Evolutionary conservation across 2,797 vertebrate species (phyloP), one percentile per base, ranked within the genome.

Genomic region (Liparis tanakae): DNA sequence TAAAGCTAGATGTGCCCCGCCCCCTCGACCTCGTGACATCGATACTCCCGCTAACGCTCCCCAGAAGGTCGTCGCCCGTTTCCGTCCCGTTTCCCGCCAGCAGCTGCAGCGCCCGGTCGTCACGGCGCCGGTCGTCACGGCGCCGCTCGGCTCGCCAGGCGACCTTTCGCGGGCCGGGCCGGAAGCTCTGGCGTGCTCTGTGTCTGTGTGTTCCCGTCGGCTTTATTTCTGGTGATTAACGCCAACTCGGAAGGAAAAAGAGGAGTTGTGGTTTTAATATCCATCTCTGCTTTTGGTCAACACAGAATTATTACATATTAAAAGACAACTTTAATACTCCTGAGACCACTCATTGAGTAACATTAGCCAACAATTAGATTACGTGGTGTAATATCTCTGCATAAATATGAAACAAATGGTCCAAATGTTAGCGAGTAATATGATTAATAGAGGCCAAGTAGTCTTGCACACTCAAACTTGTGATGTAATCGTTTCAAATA

Each of bases 31-130:
- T n/a, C n/a, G n/a, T 37, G 15, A 51, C n/a, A 41, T 44, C 1
- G 22, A 14, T 0, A 20, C 15, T n/a, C 6, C 75, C 18, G 53
- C 51, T 55, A 54, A 59, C 1, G 3, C 25, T 57, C 22, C 63
- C 63, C 41, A 2, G n/a, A 67, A 67, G 33, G 10, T n/a, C n/a
- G 20, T 53, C 17, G 1, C 62, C 39, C 7, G 17, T 72, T 66
- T 72, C 68, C 20, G 8, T 50, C 37, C 50, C 57, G 56, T 58
- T 76, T 67, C 66, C 20, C 66, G 50, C 53, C 34, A 22, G 73
- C 73, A 73, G 81, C 73, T 83, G 72, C 51, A 75, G 33, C 41
- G 2, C 3, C 65, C 67, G 72, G 76, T 72, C 39, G 66, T 57
- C 64, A 46, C 74, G 71, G 69, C 81, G n/a, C n/a, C n/a, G n/a